Conservation (phyloP, 2,797 vertebrate genomes). For the Scarus forsteni region DNA sequence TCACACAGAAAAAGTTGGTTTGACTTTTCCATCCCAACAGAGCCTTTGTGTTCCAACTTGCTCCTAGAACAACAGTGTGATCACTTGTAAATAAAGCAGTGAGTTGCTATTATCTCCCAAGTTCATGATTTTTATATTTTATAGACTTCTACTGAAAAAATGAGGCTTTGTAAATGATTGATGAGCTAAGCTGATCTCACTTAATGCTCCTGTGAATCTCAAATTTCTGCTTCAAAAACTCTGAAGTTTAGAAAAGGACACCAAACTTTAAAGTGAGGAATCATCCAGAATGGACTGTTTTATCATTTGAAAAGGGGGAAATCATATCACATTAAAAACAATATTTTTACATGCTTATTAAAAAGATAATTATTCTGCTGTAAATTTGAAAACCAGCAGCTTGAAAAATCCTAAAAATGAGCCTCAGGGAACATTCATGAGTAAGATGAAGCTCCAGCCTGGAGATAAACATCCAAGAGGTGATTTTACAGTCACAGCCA, state of each 20-base stretch:
- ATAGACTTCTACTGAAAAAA: not conserved
- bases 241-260: not conserved
- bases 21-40: not conserved
- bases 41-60: not conserved
- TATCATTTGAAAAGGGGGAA: too few species aligned
- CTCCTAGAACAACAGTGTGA: not conserved
- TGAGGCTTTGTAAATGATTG: not conserved
- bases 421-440: constrained; percentile 9
- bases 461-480: constrained; percentile 7
- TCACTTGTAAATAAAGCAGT: not conserved
- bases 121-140: constrained; percentile 1
- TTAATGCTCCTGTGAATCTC: not conserved
- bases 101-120: not conserved
- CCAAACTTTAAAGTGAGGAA: too few species aligned
- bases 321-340: too few species aligned
- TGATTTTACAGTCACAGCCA: not conserved
- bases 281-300: too few species aligned
- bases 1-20: too few species aligned
- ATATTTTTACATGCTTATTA: too few species aligned
- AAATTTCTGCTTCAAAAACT: not conserved
- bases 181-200: not conserved
- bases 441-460: not conserved
- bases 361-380: not conserved
- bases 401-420: not conserved
- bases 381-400: constrained; percentile 4